Base-by-base conservation (phyloP, 2,888 invertebrate genomes). In the Nasonia oneida region DNA sequence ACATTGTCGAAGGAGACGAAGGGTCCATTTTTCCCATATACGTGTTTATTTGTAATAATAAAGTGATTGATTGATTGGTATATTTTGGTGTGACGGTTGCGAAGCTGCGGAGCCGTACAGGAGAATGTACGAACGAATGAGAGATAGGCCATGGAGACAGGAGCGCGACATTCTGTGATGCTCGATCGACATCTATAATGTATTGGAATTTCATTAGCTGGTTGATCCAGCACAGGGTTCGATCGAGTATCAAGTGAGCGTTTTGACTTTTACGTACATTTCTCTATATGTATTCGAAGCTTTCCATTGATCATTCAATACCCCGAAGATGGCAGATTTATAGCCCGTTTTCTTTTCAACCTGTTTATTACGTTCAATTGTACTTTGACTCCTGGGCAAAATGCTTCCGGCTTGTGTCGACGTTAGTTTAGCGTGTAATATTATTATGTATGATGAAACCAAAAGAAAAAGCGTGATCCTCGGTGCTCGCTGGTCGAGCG, bases 161-260 rank as follows among this genome's bases (percentile, higher is more conserved):
- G 8, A 15, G 53, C 75, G 70, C 61, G 18, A 85, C 0, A 85
- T 81, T 70, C 80, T 88, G 87, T 89, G 89, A 91, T 88, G 88
- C 86, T 90, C 90, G 90, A 92, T 91, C 88, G 91, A 91, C 81
- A 91, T 90, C 90, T 88, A 83, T 3, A 42, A 87, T 86, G 80
- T 78, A 85, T 87, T 75, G 87, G 78, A 87, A 87, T 87, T 88
- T 88, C 61, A 86, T 79, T 82, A 86, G 86, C 91, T 92, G 92
- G 92, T 93, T 92, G 92, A 93, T 91, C 92, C 93, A 92, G 92
- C 86, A 83, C 81, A 83, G 83, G 90, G 88, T 92, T 92, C 91
- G 90, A 92, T 92, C 90, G 91, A 88, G 88, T 90, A 90, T 91
- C 89, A 89, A 88, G 83, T 42, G 67, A 86, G 74, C 81, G 23